These are phyloP conservation scores for Cetoscarus ocellatus DNA, from an alignment of 2,797 vertebrate species.

Conservation along the genomic window DNA sequence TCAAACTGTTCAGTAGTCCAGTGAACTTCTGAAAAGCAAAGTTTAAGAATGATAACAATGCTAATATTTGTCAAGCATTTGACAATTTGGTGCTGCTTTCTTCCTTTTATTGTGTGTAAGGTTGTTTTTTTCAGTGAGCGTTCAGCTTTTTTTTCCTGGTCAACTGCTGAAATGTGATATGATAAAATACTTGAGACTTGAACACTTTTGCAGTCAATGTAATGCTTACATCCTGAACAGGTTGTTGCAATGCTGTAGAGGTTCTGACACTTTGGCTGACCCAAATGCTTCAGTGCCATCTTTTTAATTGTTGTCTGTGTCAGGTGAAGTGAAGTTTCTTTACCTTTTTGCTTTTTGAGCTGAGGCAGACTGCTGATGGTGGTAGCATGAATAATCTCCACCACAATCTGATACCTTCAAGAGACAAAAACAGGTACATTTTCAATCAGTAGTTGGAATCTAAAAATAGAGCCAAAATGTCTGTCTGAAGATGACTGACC, in stretches of 20 bases:
- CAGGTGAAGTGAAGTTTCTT: neutral
- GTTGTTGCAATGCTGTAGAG: neutral
- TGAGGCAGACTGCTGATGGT: conserved; percentile 98
- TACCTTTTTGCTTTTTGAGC: conserved; percentile 98
- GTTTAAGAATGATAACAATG: no score
- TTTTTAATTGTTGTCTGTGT: neutral
- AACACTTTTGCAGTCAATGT: neutral
- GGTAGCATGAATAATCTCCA: conserved; percentile 98
- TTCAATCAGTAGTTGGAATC: neutral
- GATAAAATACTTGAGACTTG: neutral
- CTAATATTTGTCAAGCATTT: no score
- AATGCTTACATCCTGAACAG: neutral
- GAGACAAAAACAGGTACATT: neutral
- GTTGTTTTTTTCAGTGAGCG: no score
- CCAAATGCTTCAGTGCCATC: no score
- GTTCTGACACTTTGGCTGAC: neutral
- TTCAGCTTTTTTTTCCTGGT: neutral
- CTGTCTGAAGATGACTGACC: neutral
- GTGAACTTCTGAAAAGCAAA: no score
- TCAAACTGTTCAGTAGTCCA: no score
- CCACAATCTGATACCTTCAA: conserved; percentile 97
- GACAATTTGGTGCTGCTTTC: no score
- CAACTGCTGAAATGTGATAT: neutral
- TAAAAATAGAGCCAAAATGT: neutral
- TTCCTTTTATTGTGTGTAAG: no score